These are phyloP conservation scores for Drosophila rubida DNA, from an alignment of 2,888 invertebrate genomes.

Conservation along the genomic window DNA sequence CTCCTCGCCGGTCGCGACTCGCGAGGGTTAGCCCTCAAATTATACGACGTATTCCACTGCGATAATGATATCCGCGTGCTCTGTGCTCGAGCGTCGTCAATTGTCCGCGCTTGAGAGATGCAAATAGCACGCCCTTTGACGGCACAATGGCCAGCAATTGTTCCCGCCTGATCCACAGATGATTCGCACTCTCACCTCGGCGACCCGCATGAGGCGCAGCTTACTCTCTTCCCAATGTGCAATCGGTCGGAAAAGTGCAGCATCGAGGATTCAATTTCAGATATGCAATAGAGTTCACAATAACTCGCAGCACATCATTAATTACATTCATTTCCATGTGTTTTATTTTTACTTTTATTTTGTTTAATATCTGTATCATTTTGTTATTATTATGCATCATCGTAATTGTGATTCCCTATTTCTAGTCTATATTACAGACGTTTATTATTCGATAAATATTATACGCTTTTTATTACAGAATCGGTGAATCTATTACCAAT, in stretches of 20 bases:
- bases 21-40: slow-evolving; percentile 26
- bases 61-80: slow-evolving; percentile 18
- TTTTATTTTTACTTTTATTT: too few relatives aligned
- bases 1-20: slow-evolving; percentile 1
- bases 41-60: neutral
- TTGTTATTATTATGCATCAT: too few relatives aligned
- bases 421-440: too few relatives aligned
- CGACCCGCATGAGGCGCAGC: slow-evolving; percentile 33
- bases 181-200: neutral
- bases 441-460: too few relatives aligned
- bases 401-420: too few relatives aligned
- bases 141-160: slow-evolving; percentile 27
- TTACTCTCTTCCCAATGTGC: slow-evolving; percentile 25
- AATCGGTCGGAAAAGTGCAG: slow-evolving; percentile 41
- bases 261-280: neutral
- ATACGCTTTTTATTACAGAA: too few relatives aligned
- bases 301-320: too few relatives aligned
- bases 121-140: slow-evolving; percentile 59
- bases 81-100: slow-evolving; percentile 54
- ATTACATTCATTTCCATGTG: too few relatives aligned
- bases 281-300: too few relatives aligned
- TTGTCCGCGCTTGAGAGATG: slow-evolving; percentile 48
- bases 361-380: too few relatives aligned
- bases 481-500: too few relatives aligned
- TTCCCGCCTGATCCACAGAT: slow-evolving; percentile 15